Percentiles rank a stretch among this genome's conserved stretches.
Evolutionary conservation across 2,797 vertebrate genomes (phyloP).

Genomic region (Eutrigla gurnardus): DNA sequence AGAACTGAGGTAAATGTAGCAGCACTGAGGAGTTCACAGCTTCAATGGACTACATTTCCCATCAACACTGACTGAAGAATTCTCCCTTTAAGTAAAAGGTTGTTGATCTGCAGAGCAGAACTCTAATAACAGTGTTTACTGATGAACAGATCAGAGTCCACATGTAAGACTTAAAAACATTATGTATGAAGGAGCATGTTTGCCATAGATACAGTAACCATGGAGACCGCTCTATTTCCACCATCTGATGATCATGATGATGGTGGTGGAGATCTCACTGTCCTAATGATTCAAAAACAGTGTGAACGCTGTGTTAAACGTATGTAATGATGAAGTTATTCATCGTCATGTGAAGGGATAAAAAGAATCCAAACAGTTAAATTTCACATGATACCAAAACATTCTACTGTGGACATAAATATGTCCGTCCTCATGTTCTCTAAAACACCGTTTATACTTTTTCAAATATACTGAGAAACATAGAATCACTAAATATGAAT

Average conservation of each 20-base stretch:
- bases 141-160: neutral
- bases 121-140: neutral
- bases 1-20: no score
- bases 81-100: slow-evolving; percentile 13
- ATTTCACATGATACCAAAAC: slow-evolving; percentile 7
- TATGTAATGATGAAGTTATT: neutral
- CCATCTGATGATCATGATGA: neutral
- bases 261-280: neutral
- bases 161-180: neutral
- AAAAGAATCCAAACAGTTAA: neutral
- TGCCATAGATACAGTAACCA: neutral
- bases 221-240: neutral
- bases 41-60: neutral
- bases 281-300: neutral
- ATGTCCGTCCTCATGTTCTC: neutral
- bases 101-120: slow-evolving; percentile 16
- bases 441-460: neutral
- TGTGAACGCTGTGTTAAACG: neutral
- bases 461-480: neutral
- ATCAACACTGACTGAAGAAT: neutral
- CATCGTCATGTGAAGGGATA: neutral
- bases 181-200: neutral
- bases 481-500: neutral
- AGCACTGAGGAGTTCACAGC: neutral
- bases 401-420: neutral